Evolutionary conservation across 2,888 invertebrate genomes (phyloP).

Genomic region (Schizaphis graminum): DNA sequence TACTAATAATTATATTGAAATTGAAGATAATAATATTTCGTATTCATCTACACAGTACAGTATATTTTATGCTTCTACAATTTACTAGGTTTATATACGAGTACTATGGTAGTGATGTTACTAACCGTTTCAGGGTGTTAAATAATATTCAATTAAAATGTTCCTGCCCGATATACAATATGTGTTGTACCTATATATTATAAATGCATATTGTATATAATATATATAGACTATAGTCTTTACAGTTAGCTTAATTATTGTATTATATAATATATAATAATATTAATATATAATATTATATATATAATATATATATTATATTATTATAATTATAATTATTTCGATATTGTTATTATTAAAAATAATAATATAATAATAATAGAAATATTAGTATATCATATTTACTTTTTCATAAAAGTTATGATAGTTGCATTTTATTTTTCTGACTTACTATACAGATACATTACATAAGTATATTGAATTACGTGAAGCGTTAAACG

Average conservation of each 20-base stretch:
- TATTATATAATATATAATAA: no score
- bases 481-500: not conserved
- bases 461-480: not conserved
- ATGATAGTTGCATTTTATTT: not conserved
- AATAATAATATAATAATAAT: no score
- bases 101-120: no score
- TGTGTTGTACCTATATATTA: not conserved
- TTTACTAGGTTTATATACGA: no score
- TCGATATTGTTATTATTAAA: not conserved
- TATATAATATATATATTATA: no score
- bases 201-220: not conserved
- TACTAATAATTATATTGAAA: not conserved
- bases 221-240: no score
- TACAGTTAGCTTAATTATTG: no score
- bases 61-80: no score
- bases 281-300: no score
- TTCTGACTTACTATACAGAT: not conserved
- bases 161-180: not conserved
- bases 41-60: not conserved
- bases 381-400: not conserved
- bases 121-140: no score
- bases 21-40: not conserved
- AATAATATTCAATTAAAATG: not conserved
- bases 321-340: no score
- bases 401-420: not conserved